Evolutionary conservation across 1,140 invertebrate genomes (phyloP).

Genomic region (Drosophila sulfurigaster): DNA sequence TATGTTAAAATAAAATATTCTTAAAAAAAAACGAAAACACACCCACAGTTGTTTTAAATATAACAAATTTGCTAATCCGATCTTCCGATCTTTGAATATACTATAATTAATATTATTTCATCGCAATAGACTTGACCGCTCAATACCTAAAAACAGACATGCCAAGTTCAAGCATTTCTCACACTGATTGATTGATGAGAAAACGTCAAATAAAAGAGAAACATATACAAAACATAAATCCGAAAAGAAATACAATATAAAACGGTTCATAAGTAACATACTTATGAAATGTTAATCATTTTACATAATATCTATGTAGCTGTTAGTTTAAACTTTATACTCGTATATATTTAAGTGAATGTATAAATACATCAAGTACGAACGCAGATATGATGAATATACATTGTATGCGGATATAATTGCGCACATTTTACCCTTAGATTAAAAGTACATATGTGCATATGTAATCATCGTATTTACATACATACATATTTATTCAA

Average conservation of each 20-base stretch:
- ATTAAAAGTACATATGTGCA: constrained; percentile 16
- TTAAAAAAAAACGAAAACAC: constrained; percentile 30
- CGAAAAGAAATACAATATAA: not conserved
- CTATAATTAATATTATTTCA: not conserved
- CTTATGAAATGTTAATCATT: constrained; percentile 28
- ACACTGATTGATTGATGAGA: not conserved
- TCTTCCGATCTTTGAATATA: not conserved
- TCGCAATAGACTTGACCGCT: not conserved
- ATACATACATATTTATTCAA: constrained; percentile 28
- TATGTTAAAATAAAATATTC: constrained; percentile 46
- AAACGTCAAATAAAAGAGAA: not conserved
- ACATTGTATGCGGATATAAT: constrained; percentile 8
- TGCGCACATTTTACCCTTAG: constrained; percentile 5
- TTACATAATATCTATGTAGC: constrained; percentile 71
- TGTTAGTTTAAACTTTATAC: constrained; percentile 66
- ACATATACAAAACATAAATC: not conserved
- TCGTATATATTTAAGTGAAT: constrained; percentile 6
- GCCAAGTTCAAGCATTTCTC: not conserved
- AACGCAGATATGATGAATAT: not conserved
- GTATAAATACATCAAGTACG: not conserved
- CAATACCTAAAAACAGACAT: not conserved
- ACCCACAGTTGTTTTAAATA: constrained; percentile 17
- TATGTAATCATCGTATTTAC: constrained; percentile 15
- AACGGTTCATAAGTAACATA: constrained; percentile 11
- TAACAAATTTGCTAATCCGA: not conserved